A percentile compares a stretch with the other conserved stretches of the same genome.
These are phyloP conservation scores for Aphidoletes aphidimyza DNA, from an alignment of 2,888 invertebrate genomes.

Conservation along the genomic window DNA sequence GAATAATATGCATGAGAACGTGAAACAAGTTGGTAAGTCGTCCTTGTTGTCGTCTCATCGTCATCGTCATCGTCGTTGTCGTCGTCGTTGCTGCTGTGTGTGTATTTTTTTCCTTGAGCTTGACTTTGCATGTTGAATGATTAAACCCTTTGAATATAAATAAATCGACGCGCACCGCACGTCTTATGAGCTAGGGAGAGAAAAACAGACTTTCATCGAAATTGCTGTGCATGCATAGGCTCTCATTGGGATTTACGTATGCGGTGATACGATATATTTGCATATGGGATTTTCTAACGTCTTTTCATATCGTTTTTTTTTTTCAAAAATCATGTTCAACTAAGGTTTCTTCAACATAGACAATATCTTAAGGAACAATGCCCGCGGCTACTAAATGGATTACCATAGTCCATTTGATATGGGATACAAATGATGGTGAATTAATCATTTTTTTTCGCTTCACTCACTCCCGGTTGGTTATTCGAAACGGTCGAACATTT, in stretches of 20 bases:
- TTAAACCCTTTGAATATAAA: no score
- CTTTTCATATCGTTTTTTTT: not conserved
- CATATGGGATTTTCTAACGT: constrained; percentile 11
- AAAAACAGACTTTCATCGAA: not conserved
- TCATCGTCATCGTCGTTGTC: no score
- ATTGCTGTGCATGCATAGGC: constrained; percentile 20
- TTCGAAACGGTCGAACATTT: not conserved
- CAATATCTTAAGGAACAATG: not conserved
- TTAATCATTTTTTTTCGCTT: constrained; percentile 47
- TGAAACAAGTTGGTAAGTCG: not conserved
- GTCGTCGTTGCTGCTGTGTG: no score
- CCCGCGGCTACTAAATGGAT: constrained; percentile 11
- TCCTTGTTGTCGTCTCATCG: no score
- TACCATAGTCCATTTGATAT: constrained; percentile 38
- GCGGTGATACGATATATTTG: not conserved
- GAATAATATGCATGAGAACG: not conserved
- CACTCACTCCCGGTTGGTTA: no score
- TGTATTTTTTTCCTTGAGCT: no score
- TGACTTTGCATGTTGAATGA: no score
- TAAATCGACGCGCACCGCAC: not conserved
- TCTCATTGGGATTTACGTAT: not conserved
- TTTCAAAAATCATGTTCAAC: not conserved
- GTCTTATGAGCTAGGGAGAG: not conserved
- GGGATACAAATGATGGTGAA: constrained; percentile 9
- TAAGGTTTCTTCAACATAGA: not conserved